These are phyloP conservation scores for Lathronympha strigana DNA, from an alignment of 2,888 invertebrate genomes.

Conservation along the genomic window DNA sequence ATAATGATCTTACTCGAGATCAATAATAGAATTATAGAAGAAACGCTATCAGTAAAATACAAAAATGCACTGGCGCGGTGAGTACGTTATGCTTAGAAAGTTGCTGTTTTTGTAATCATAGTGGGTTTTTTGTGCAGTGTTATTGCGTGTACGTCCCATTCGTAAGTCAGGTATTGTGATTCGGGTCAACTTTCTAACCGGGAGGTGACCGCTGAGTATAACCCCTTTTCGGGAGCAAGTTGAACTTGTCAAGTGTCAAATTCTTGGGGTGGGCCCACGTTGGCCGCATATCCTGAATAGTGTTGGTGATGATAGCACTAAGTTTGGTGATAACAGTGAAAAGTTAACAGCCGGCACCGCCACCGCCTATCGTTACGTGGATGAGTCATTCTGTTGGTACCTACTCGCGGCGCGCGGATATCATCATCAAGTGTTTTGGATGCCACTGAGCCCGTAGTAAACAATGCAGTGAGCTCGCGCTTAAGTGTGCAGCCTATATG, in stretches of 20 bases:
- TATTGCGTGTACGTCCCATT: slow-evolving; percentile 47
- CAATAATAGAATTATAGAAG: slow-evolving; percentile 99
- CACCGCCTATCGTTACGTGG: slow-evolving; percentile 72
- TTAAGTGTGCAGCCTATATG: slow-evolving; percentile 46
- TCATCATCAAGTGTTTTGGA: slow-evolving; percentile 72
- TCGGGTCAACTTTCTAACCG: slow-evolving; percentile 50
- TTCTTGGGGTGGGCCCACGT: slow-evolving; percentile 82
- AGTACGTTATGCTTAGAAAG: slow-evolving; percentile 86
- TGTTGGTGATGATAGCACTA: slow-evolving; percentile 1
- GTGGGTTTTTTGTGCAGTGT: slow-evolving; percentile 55
- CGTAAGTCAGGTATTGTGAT: slow-evolving; percentile 46
- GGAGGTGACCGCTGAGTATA: slow-evolving; percentile 63
- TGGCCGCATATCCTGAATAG: slow-evolving; percentile 57
- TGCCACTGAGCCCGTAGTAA: slow-evolving; percentile 62
- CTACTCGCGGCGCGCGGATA: slow-evolving; percentile 72
- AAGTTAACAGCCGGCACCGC: slow-evolving; percentile 69
- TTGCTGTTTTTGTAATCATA: slow-evolving; percentile 71
- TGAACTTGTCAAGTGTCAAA: slow-evolving; percentile 81
- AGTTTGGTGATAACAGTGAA: slow-evolving; percentile 49
- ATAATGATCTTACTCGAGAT: slow-evolving; percentile 98
- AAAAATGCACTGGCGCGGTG: slow-evolving; percentile 98
- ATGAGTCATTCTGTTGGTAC: slow-evolving; percentile 79
- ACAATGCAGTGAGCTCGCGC: slow-evolving; percentile 63
- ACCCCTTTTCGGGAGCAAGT: slow-evolving; percentile 71
- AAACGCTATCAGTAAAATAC: slow-evolving; percentile 97